Percentiles rank a stretch among this genome's conserved stretches.
phyloP scores from a whole-genome alignment of 2,888 invertebrate species.

The Stenoptilia bipunctidactyla region DNA sequence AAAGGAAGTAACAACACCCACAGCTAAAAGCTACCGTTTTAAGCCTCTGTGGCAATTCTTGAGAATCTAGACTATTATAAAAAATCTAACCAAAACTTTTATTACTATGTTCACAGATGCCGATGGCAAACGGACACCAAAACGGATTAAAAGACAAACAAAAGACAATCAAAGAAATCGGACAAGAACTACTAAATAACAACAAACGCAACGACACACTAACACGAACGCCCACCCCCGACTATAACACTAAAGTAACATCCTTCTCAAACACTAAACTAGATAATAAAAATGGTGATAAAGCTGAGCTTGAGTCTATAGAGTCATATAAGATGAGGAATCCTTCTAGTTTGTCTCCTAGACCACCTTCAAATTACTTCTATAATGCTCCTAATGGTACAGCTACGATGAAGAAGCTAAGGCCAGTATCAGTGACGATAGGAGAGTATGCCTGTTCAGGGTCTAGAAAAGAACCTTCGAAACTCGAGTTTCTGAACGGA shows the following conservation, averaged over 20 bases:
- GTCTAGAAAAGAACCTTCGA: constrained; percentile 74
- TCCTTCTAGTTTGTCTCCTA: constrained; percentile 71
- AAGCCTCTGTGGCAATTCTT: no score
- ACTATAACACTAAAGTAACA: constrained; percentile 43
- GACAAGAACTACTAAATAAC: background rate
- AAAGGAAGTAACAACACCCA: no score
- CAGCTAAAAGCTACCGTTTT: no score
- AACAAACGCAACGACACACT: constrained; percentile 29
- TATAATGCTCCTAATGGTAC: constrained; percentile 67
- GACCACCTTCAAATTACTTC: constrained; percentile 80
- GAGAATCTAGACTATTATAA: no score
- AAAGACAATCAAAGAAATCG: background rate
- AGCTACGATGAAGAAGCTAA: constrained; percentile 68
- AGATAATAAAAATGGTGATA: constrained; percentile 54
- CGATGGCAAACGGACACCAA: constrained; percentile 37
- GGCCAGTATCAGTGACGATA: constrained; percentile 78
- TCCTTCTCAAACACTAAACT: constrained; percentile 24
- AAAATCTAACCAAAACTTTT: no score
- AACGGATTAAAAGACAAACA: constrained; percentile 21
- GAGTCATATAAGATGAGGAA: constrained; percentile 81
- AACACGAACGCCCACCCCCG: constrained; percentile 51
- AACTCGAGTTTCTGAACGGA: constrained; percentile 75
- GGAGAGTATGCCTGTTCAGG: constrained; percentile 76
- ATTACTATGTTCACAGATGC: constrained; percentile 34
- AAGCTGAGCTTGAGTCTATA: constrained; percentile 81